phyloP scores from a whole-genome alignment of 2,797 vertebrate genomes.

The Poecilia wingei region DNA sequence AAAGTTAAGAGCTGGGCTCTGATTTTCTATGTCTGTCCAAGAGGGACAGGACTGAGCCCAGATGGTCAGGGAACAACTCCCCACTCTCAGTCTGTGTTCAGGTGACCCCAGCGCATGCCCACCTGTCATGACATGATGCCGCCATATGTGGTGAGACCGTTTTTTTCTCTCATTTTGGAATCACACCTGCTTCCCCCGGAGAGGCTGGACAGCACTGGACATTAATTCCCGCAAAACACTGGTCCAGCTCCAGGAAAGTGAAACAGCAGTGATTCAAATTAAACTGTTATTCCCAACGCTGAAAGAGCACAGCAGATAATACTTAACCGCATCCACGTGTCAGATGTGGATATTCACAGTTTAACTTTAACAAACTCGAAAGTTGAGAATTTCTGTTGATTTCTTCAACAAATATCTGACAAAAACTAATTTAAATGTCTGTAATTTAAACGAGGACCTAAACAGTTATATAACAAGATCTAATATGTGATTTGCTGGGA shows the following conservation, averaged over 20 bases:
- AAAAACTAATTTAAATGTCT: slow-evolving; percentile 27
- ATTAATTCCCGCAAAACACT: slow-evolving; percentile 57
- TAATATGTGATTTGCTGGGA: slow-evolving; percentile 33
- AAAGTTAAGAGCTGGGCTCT: slow-evolving; percentile 29
- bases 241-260: slow-evolving; percentile 52
- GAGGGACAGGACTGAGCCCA: slow-evolving; percentile 48
- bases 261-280: slow-evolving; percentile 41
- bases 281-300: slow-evolving; percentile 29
- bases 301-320: slow-evolving; percentile 42
- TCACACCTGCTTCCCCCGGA: slow-evolving; percentile 60
- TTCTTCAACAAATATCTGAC: slow-evolving; percentile 19
- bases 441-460: slow-evolving; percentile 41
- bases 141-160: slow-evolving; percentile 68
- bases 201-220: slow-evolving; percentile 45
- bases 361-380: slow-evolving; percentile 8
- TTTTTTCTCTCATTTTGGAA: slow-evolving; percentile 57
- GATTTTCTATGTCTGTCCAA: slow-evolving; percentile 24
- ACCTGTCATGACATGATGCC: slow-evolving; percentile 59
- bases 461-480: slow-evolving; percentile 56
- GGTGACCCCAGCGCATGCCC: slow-evolving; percentile 62
- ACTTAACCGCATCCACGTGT: slow-evolving; percentile 19
- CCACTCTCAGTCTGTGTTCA: slow-evolving; percentile 47
- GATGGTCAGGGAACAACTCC: slow-evolving; percentile 54
- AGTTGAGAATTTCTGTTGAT: slow-evolving; percentile 22
- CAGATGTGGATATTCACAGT: slow-evolving; percentile 14